Conservation (phyloP, 1,140 invertebrate species). For the Bombus soroeensis region DNA sequence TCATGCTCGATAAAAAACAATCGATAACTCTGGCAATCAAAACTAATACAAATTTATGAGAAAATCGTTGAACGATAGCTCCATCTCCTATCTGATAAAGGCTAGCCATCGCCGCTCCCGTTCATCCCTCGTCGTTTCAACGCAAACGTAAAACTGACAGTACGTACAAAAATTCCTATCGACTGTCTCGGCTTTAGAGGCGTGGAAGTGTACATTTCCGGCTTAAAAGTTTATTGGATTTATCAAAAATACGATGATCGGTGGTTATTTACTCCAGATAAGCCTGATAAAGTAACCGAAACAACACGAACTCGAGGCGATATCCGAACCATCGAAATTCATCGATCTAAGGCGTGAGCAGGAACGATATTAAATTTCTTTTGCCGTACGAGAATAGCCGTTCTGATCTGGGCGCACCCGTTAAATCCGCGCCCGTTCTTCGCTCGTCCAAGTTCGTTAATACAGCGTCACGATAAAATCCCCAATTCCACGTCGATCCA, state of each 20-base stretch:
- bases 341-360: slow-evolving; percentile 55
- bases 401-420: slow-evolving; percentile 59
- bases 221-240: slow-evolving; percentile 18
- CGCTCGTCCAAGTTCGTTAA: slow-evolving; percentile 62
- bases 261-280: slow-evolving; percentile 36
- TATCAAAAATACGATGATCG: slow-evolving; percentile 3
- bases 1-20: neutral
- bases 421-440: slow-evolving; percentile 66
- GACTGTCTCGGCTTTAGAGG: neutral
- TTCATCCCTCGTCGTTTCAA: neutral
- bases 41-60: neutral
- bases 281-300: slow-evolving; percentile 48
- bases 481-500: slow-evolving; percentile 63
- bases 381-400: slow-evolving; percentile 54
- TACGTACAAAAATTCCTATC: slow-evolving; percentile 30
- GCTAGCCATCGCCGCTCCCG: neutral
- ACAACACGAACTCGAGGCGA: slow-evolving; percentile 21
- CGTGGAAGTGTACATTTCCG: neutral
- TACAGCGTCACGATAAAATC: slow-evolving; percentile 69
- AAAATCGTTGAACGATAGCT: neutral
- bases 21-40: neutral
- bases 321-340: slow-evolving; percentile 63
- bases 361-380: slow-evolving; percentile 70
- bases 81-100: neutral
- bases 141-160: neutral